These are phyloP conservation scores for Catostomus latipinnis DNA, from an alignment of 2,797 vertebrate genomes.

Conservation along the genomic window DNA sequence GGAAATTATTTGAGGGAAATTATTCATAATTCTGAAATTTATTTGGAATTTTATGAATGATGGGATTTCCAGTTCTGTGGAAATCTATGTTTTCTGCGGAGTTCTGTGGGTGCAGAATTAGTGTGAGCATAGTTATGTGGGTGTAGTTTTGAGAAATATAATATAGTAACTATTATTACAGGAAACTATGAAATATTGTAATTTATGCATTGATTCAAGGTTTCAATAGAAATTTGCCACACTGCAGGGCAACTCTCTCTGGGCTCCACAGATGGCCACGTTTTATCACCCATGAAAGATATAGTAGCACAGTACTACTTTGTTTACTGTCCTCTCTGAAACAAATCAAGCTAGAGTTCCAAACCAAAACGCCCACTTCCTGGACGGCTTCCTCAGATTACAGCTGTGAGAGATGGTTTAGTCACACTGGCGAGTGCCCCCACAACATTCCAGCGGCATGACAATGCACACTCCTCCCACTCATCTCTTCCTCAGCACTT, in stretches of 20 bases:
- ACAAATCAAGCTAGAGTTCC: background rate
- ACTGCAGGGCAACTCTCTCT: background rate
- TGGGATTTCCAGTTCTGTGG: too few relatives aligned
- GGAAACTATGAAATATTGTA: too few relatives aligned
- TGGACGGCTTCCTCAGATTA: conserved; percentile 50
- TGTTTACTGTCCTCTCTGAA: conserved; percentile 1
- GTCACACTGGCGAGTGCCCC: conserved; percentile 46
- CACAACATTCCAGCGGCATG: conserved; percentile 54
- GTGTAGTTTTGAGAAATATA: too few relatives aligned
- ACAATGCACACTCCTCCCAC: conserved; percentile 43
- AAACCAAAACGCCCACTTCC: conserved; percentile 20
- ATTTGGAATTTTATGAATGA: too few relatives aligned
- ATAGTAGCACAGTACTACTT: conserved; percentile 3
- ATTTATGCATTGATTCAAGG: background rate
- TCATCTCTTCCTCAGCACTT: background rate
- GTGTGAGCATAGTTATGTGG: too few relatives aligned
- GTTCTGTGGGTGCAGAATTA: too few relatives aligned
- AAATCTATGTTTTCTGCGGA: too few relatives aligned
- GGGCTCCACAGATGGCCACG: background rate
- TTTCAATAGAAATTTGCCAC: background rate
- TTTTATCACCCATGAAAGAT: background rate
- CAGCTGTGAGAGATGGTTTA: conserved; percentile 51
- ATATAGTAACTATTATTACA: too few relatives aligned
- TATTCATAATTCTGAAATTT: too few relatives aligned
- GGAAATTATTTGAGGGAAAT: too few relatives aligned